Conservation (phyloP, 2,888 invertebrate species). For the Zonitis immaculata region DNA sequence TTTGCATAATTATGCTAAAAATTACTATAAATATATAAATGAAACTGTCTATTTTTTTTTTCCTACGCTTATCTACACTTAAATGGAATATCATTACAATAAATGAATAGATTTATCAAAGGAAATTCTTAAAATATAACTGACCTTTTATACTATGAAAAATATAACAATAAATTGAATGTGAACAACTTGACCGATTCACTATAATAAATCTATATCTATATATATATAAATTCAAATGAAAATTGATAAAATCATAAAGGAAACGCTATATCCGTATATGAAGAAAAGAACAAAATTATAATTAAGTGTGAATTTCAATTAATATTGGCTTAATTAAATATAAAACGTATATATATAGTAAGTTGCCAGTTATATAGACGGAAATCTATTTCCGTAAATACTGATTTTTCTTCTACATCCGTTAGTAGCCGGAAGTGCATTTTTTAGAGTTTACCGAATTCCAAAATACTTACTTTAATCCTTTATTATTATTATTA, state of each 20-base stretch:
- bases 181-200: no score
- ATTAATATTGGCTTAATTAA: no score
- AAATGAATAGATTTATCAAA: not conserved
- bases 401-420: not conserved
- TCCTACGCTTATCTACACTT: not conserved
- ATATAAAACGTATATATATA: no score
- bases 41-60: not conserved
- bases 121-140: not conserved
- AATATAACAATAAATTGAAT: no score
- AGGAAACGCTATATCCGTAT: not conserved
- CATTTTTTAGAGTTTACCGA: no score
- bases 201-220: no score
- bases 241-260: not conserved
- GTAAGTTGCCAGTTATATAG: not conserved
- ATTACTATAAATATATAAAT: no score
- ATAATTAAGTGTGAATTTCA: no score
- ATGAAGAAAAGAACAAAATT: not conserved
- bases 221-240: no score
- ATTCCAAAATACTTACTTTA: not conserved
- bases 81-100: not conserved
- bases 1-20: not conserved
- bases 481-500: no score
- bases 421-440: not conserved
- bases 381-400: not conserved
- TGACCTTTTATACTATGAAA: no score